A percentile compares a stretch with the other conserved stretches of the same genome.
Evolutionary conservation across 2,888 invertebrate species (phyloP).

Genomic region (Metopia argyrocephala): DNA sequence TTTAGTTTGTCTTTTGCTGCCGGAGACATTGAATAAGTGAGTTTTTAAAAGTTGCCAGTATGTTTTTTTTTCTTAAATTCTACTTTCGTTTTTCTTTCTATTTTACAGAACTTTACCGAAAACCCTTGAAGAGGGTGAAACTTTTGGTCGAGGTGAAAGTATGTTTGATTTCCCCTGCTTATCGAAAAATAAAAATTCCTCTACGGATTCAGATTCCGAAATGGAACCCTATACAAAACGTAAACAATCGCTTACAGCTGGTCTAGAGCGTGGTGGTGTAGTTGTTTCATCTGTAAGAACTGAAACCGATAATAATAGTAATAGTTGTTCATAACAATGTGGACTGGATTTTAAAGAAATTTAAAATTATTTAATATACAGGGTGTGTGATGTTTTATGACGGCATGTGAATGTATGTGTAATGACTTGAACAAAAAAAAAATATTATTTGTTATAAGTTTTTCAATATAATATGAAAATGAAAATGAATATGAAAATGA

Average conservation of each 20-base stretch:
- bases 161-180: slow-evolving; percentile 80
- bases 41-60: neutral
- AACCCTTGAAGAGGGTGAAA: slow-evolving; percentile 82
- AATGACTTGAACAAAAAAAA: no score
- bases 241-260: slow-evolving; percentile 72
- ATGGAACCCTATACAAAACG: slow-evolving; percentile 73
- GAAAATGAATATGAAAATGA: no score
- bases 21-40: slow-evolving; percentile 81
- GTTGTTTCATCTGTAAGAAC: slow-evolving; percentile 16
- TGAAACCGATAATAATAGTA: slow-evolving; percentile 69
- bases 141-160: slow-evolving; percentile 81
- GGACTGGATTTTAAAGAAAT: no score
- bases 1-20: slow-evolving; percentile 80
- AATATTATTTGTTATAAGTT: no score
- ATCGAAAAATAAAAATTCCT: slow-evolving; percentile 68
- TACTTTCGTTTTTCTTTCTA: neutral
- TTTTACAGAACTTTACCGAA: slow-evolving; percentile 80
- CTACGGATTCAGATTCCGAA: slow-evolving; percentile 72
- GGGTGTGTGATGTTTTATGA: no score
- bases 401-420: no score
- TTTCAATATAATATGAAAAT: no score
- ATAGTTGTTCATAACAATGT: slow-evolving; percentile 64
- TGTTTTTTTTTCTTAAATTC: neutral
- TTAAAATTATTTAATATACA: no score
- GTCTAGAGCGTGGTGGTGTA: slow-evolving; percentile 63